These are phyloP conservation scores for Muscicapa comitata DNA, from an alignment of 2,797 vertebrate species.

Conservation along the genomic window DNA sequence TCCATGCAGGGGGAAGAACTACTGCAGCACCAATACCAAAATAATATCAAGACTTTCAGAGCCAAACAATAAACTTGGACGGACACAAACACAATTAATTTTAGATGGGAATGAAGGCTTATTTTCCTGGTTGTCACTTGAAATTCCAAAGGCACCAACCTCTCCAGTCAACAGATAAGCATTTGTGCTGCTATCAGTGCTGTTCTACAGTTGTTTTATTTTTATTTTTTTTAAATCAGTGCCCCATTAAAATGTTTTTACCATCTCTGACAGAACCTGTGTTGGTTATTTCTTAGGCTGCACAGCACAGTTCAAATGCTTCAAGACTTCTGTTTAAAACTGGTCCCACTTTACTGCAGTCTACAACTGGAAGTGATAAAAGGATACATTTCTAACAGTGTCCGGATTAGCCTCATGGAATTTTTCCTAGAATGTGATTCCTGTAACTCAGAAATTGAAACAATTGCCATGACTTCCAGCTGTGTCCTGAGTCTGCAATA, in stretches of 20 bases:
- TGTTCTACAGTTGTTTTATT: neutral
- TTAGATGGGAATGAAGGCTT: neutral
- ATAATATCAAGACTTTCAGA: neutral
- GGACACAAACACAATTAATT: neutral
- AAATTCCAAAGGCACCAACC: neutral
- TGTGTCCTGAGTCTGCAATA: neutral
- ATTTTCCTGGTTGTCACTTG: neutral
- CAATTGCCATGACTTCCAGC: neutral
- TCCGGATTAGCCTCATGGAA: neutral
- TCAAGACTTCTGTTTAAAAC: neutral
- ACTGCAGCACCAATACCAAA: neutral
- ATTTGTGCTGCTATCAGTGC: neutral
- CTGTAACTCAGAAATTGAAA: neutral
- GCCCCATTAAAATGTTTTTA: neutral
- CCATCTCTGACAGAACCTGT: neutral
- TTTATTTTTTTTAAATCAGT: neutral
- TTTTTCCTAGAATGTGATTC: neutral
- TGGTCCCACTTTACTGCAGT: neutral
- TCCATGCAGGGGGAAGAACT: rapidly evolving
- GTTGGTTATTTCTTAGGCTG: neutral
- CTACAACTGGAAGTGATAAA: neutral
- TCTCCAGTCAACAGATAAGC: neutral
- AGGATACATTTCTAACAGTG: neutral
- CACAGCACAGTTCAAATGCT: neutral
- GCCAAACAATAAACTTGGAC: neutral